These are phyloP conservation scores for Chaetops frenatus DNA, from an alignment of 2,113 vertebrate genomes.

Conservation along the genomic window DNA sequence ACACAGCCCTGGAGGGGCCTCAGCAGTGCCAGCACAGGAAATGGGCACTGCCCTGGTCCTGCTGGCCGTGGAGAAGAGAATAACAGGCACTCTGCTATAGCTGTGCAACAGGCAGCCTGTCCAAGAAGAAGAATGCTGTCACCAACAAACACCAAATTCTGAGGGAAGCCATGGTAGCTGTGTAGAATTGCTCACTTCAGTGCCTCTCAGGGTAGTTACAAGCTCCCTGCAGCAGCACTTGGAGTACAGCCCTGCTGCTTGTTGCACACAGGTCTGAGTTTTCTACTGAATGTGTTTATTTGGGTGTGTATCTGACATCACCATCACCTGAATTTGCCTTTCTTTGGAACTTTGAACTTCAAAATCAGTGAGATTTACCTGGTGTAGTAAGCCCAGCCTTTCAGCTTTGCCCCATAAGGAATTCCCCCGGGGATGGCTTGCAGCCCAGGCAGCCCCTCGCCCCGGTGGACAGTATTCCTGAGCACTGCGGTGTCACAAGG, in stretches of 20 bases:
- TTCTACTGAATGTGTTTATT: not conserved
- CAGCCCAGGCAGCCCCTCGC: not conserved
- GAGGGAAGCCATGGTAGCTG: rapidly evolving
- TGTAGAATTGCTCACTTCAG: not conserved
- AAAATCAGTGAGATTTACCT: not conserved
- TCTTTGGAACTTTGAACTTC: not conserved
- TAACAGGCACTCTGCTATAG: not conserved
- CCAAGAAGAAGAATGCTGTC: not conserved
- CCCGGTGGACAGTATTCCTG: not conserved
- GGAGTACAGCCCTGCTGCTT: not conserved
- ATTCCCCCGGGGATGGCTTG: not conserved
- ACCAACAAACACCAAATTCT: not conserved
- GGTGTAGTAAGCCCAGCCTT: not conserved
- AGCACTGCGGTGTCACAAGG: not conserved
- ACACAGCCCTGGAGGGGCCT: not conserved
- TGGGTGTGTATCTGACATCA: not conserved
- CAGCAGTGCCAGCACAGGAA: not conserved
- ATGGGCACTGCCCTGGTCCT: not conserved
- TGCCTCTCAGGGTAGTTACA: not conserved
- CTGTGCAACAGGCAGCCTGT: not conserved
- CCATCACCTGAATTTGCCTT: not conserved
- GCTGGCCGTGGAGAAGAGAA: not conserved
- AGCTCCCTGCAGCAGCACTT: not conserved
- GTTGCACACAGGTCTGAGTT: not conserved
- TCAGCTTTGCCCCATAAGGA: not conserved